Evolutionary conservation across 1,140 invertebrate species (phyloP).

Genomic region (Nebria ingens): DNA sequence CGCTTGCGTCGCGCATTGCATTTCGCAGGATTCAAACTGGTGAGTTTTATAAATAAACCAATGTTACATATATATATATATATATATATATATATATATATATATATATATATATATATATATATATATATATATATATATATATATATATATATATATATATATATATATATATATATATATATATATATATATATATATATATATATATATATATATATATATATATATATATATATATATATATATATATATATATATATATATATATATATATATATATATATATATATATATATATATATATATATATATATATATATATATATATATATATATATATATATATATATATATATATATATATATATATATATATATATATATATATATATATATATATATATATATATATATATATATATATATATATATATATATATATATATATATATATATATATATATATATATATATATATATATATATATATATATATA

Average conservation of each 20-base stretch:
- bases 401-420: too few species aligned
- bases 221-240: too few species aligned
- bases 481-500: too few species aligned
- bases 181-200: constrained; percentile 1
- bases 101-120: background rate
- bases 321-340: too few species aligned
- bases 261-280: constrained; percentile 1
- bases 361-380: background rate
- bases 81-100: constrained; percentile 1
- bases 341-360: constrained; percentile 1
- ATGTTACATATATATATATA: too few species aligned
- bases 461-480: background rate
- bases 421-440: constrained; percentile 1
- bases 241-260: constrained; percentile 1
- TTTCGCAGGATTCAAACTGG: constrained; percentile 27
- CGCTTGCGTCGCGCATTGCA: constrained; percentile 24
- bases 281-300: background rate
- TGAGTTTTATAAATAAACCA: too few species aligned
- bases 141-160: too few species aligned
- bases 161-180: constrained; percentile 1
- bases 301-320: too few species aligned
- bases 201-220: background rate
- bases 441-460: constrained; percentile 1
- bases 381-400: background rate
- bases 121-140: background rate